Evolutionary conservation across 1,140 invertebrate species (phyloP), one percentile per base, ranked within the genome.

Genomic region (Drosophila parvula): DNA sequence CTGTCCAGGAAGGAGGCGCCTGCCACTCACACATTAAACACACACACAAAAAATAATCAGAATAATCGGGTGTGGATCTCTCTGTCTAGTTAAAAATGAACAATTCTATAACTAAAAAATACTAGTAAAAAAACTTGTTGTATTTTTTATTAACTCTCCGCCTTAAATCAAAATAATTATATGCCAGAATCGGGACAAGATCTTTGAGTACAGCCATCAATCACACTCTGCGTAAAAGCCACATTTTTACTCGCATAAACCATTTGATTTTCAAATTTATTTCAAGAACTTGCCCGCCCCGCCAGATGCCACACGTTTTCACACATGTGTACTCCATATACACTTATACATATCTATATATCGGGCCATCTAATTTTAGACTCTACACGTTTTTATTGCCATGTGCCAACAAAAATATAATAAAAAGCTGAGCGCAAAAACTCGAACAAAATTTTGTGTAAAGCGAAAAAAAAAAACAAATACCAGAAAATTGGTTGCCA

Each of bases 321-420:
- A 55, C 18, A 59, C 28, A 38, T 50, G 43, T 50, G 38, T 45
- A 45, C 63, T 48, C 48, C 44, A 59, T 47, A 70, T 27, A 55
- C 27, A 50, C 50, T 36, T 5, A 14, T 18, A 36, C 36, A 28
- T 9, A 0, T 30, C 47, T 41, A 62, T 22, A 62, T 50, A 61
- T 65, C 16, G 18, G 41, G 28, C n/a, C 32, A 48, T 62, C 68
- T 74, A 74, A 74, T 59, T 69, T 67, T 74, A 73, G 74, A 53
- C 1, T 43, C 48, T 57, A 78, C 81, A 84, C 81, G 81, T 85
- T 84, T 82, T 76, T 45, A 61, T 65, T 36, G 64, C 68, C 65
- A 75, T 81, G 74, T 84, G 81, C 74, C 68, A 53, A 65, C 16
- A 73, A 51, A 47, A 55, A 55, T 30, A 43, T 63, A 41, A 64